Percentiles rank a stretch among this genome's conserved stretches.
These are phyloP conservation scores for Caenorhabditis latens DNA, from an alignment of 1,140 invertebrate genomes.

Conservation along the genomic window DNA sequence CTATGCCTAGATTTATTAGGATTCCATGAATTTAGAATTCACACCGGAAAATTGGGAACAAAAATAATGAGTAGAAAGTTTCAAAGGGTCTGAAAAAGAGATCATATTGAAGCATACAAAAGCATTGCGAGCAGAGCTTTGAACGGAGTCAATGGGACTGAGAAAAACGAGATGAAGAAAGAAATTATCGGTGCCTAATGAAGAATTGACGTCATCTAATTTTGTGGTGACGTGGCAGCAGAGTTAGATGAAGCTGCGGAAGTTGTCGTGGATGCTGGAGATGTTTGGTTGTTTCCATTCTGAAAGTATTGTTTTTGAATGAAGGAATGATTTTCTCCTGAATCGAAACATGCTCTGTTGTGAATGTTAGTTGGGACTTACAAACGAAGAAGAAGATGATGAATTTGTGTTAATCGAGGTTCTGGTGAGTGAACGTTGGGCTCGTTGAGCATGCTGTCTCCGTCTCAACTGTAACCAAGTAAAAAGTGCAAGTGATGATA, in stretches of 20 bases:
- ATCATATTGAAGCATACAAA: conserved; percentile 39
- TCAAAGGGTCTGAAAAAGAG: conserved; percentile 32
- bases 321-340: neutral
- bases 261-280: conserved; percentile 48
- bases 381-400: conserved; percentile 81
- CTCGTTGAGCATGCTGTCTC: conserved; percentile 27
- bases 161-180: conserved; percentile 21
- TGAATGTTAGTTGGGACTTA: conserved; percentile 1
- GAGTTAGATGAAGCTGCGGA: conserved; percentile 26
- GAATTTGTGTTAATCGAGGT: conserved; percentile 86
- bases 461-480: conserved; percentile 19
- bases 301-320: neutral
- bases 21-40: neutral
- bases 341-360: too few species aligned
- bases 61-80: neutral
- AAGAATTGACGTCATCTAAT: neutral
- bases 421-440: conserved; percentile 84
- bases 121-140: conserved; percentile 50
- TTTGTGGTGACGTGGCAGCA: conserved; percentile 49
- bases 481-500: conserved; percentile 84
- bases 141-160: conserved; percentile 39
- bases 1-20: neutral
- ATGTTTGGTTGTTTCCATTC: conserved; percentile 41
- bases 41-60: conserved; percentile 19
- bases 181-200: conserved; percentile 6